Evolutionary conservation across 2,888 invertebrate species (phyloP).

Genomic region (Congeria kusceri): DNA sequence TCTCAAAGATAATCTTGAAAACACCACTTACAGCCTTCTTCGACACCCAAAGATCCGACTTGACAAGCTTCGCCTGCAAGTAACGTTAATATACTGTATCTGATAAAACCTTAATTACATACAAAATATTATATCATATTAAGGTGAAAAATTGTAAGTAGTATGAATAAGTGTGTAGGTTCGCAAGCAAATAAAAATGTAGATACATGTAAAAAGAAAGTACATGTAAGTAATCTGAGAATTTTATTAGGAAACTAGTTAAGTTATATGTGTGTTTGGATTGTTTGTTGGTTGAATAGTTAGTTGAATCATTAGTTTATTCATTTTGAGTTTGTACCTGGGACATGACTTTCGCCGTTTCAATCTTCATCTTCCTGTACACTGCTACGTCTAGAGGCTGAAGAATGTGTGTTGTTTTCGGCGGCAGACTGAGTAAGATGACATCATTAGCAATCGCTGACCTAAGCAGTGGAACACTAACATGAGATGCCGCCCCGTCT

Average conservation of each 20-base stretch:
- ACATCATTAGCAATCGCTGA: constrained; percentile 49
- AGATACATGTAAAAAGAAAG: not conserved
- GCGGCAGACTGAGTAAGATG: constrained; percentile 35
- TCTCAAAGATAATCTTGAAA: constrained; percentile 19
- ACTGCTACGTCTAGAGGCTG: constrained; percentile 43
- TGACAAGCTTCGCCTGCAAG: constrained; percentile 16
- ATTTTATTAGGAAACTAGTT: not conserved
- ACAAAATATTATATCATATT: too few relatives aligned
- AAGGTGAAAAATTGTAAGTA: too few relatives aligned
- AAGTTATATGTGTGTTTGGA: not conserved
- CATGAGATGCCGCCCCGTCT: constrained; percentile 42
- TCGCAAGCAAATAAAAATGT: too few relatives aligned
- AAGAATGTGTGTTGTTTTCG: constrained; percentile 26
- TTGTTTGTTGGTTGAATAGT: not conserved
- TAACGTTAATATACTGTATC: too few relatives aligned
- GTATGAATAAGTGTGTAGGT: too few relatives aligned
- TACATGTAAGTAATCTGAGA: not conserved
- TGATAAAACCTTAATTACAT: too few relatives aligned
- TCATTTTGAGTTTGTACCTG: constrained; percentile 8
- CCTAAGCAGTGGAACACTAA: constrained; percentile 28
- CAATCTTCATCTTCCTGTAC: constrained; percentile 43
- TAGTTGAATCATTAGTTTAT: not conserved
- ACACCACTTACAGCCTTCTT: constrained; percentile 25
- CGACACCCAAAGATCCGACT: constrained; percentile 23
- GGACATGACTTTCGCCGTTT: constrained; percentile 29